Evolutionary conservation across 1,140 invertebrate species (phyloP), one percentile per base, ranked within the genome.

Genomic region (Eciton burchellii): DNA sequence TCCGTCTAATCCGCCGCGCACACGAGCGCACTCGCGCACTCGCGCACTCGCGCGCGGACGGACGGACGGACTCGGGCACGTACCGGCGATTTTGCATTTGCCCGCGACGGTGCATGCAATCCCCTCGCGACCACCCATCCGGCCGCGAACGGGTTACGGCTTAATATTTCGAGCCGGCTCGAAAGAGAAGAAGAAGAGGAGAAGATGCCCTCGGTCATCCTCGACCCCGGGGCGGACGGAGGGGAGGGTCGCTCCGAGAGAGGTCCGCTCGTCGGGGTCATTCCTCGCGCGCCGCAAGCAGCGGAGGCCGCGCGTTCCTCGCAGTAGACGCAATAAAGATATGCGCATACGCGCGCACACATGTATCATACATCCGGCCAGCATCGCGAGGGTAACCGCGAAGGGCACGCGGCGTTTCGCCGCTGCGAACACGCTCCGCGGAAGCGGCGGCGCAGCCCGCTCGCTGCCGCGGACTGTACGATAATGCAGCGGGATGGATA

Each of bases 401-500:
- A 19, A 35, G 43, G 45, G 45, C 43, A 71, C 16, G 45, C 70
- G 29, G 35, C 6, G 35, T 35, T 35, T 35, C 35, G 35, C 35
- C 35, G 35, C 6, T 6, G 41, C 26, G 26, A 73, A 56, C 83
- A 85, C 65, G 86, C 72, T 88, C n/a, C 83, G 77, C 87, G 86
- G 86, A 88, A 87, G 82, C 71, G 6, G 35, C 35, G 35, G 71
- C 65, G 57, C 35, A 6, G 35, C 35, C 73, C 68, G 83, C 26
- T 74, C 85, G 79, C 84, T 88, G 86, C 85, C 87, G 89, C 91
- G 85, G 91, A 93, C 92, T 92, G 91, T 93, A 93, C 92, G 91
- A 91, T 92, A 91, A 92, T 92, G 87, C 89, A 86, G 84, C 82
- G 87, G 87, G 87, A 90, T 88, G 90, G 90, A 93, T 91, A 92